Percentiles rank a stretch among this genome's conserved stretches.
Evolutionary conservation across 2,888 invertebrate species (phyloP).

Genomic region (Dinocampus coccinellae): DNA sequence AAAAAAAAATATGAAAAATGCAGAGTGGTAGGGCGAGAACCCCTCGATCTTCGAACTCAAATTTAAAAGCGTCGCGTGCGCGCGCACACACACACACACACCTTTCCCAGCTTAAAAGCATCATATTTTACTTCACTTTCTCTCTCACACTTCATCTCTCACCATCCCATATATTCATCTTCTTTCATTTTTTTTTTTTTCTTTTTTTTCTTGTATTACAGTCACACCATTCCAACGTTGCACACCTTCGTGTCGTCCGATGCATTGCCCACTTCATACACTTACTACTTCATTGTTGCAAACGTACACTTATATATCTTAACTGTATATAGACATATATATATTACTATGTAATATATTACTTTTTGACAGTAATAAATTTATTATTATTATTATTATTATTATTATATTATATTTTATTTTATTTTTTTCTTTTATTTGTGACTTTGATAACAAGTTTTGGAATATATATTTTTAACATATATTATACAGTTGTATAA

Average conservation of each 20-base stretch:
- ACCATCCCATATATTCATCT: neutral
- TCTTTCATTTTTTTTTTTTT: constrained; percentile 8
- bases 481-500: neutral
- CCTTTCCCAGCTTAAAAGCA: constrained; percentile 57
- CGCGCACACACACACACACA: no score
- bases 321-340: no score
- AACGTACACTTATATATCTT: no score
- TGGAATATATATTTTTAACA: neutral
- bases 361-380: no score
- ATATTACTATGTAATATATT: no score
- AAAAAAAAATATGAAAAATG: no score
- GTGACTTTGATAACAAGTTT: neutral
- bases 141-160: neutral
- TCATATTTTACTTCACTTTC: constrained; percentile 59
- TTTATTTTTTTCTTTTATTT: neutral
- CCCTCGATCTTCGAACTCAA: constrained; percentile 60
- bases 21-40: constrained; percentile 22
- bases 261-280: neutral
- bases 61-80: constrained; percentile 57
- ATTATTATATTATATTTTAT: no score
- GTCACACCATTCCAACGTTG: constrained; percentile 1
- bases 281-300: no score
- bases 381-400: no score
- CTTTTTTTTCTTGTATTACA: constrained; percentile 9
- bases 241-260: neutral